Conservation (phyloP, 2,888 invertebrate genomes). For the Mantis religiosa region DNA sequence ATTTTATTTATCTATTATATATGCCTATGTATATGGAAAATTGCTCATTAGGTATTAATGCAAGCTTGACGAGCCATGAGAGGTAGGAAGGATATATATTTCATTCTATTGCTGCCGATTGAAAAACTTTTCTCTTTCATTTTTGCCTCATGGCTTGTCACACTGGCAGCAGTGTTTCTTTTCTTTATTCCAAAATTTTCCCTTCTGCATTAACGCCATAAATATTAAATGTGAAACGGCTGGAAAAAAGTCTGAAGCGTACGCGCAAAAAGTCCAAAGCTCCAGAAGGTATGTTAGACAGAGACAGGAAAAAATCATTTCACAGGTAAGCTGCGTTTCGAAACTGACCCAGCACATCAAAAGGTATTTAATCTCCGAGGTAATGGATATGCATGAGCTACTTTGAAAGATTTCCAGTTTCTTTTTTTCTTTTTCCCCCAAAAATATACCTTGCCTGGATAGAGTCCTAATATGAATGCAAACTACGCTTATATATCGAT, state of each 20-base stretch:
- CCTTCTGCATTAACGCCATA: background rate
- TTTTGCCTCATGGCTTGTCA: background rate
- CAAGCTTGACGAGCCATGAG: too few species aligned
- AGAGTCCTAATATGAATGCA: background rate
- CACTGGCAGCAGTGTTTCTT: background rate
- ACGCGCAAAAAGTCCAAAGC: background rate
- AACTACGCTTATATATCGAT: background rate
- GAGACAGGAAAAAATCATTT: background rate
- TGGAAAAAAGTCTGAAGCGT: background rate
- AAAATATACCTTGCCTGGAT: background rate
- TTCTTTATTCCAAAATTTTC: background rate
- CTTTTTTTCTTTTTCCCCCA: background rate
- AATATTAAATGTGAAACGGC: background rate
- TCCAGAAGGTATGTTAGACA: background rate
- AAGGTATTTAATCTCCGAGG: background rate
- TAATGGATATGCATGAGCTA: background rate
- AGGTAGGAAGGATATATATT: too few species aligned
- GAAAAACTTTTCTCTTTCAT: too few species aligned
- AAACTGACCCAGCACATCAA: background rate
- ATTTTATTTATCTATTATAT: too few species aligned
- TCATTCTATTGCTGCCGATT: too few species aligned
- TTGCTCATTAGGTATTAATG: too few species aligned
- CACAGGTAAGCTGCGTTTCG: background rate
- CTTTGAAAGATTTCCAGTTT: background rate
- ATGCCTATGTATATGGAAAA: too few species aligned